These are phyloP conservation scores for Crocallis elinguaria DNA, from an alignment of 2,888 invertebrate species.

Conservation along the genomic window DNA sequence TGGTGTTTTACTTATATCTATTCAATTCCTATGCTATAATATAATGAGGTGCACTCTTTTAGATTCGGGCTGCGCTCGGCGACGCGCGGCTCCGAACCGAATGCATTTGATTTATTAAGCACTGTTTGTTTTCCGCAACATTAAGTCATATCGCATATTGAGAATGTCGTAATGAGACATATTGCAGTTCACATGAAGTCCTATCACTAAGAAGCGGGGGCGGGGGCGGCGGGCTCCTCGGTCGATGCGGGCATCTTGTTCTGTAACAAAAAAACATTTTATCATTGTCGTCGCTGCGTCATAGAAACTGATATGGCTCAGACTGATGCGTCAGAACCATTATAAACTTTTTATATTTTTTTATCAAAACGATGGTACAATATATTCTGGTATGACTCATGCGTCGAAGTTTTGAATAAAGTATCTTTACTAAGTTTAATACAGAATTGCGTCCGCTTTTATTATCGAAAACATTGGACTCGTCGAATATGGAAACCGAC, in stretches of 20 bases:
- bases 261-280: constrained; percentile 44
- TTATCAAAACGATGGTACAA: not conserved
- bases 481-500: no score
- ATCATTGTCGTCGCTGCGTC: not conserved
- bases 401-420: no score
- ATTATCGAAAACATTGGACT: no score
- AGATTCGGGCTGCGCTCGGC: not conserved
- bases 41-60: constrained; percentile 58
- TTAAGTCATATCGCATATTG: constrained; percentile 53
- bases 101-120: constrained; percentile 50
- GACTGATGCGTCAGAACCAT: not conserved
- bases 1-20: constrained; percentile 79
- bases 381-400: constrained; percentile 9
- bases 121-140: constrained; percentile 48
- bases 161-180: constrained; percentile 15
- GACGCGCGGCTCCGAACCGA: constrained; percentile 36
- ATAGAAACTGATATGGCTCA: constrained; percentile 9
- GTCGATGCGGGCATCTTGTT: constrained; percentile 37
- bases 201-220: constrained; percentile 43
- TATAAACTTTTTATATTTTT: constrained; percentile 1
- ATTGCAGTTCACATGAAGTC: constrained; percentile 9
- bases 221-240: constrained; percentile 39
- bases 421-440: no score
- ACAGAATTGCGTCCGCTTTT: no score
- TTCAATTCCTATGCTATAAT: constrained; percentile 81